Percentiles rank a stretch among this genome's conserved stretches.
phyloP scores from a whole-genome alignment of 2,113 vertebrate genomes.

The Bufo gargarizans region DNA sequence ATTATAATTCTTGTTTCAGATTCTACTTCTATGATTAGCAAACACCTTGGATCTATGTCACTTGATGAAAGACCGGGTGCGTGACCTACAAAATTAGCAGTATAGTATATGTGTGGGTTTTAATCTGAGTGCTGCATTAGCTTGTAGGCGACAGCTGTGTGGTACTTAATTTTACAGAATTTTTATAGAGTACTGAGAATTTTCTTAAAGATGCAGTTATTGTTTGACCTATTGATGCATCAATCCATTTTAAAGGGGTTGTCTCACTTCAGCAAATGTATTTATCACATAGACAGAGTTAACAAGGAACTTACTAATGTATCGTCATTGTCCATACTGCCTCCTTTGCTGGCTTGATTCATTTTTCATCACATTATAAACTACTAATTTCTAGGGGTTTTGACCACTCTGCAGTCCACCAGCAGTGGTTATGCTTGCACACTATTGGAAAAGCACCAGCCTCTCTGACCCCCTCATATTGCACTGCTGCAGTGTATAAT shows the following conservation, averaged over 20 bases:
- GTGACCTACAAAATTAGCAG: slow-evolving; percentile 74
- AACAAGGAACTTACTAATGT: too few species aligned
- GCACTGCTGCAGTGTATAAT: too few species aligned
- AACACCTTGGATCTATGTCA: slow-evolving; percentile 99
- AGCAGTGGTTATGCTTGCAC: too few species aligned
- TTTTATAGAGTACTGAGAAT: neutral
- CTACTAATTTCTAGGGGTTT: too few species aligned
- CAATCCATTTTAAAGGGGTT: neutral
- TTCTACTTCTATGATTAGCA: slow-evolving; percentile 98
- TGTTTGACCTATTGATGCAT: neutral
- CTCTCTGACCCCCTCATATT: too few species aligned
- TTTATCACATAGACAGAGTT: too few species aligned
- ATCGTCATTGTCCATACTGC: too few species aligned
- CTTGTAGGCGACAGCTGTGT: slow-evolving; percentile 10
- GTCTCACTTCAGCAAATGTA: too few species aligned
- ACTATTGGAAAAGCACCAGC: too few species aligned
- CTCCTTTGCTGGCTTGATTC: too few species aligned
- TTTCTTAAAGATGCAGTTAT: slow-evolving; percentile 15
- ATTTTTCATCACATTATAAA: too few species aligned
- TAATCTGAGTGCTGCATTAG: slow-evolving; percentile 31
- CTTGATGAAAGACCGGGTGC: slow-evolving; percentile 97
- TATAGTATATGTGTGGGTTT: slow-evolving; percentile 39
- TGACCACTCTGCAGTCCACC: too few species aligned
- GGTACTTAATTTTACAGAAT: neutral
- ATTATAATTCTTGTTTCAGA: slow-evolving; percentile 96